Conservation (phyloP, 1,140 invertebrate genomes). For the Bicyclus anynana region DNA sequence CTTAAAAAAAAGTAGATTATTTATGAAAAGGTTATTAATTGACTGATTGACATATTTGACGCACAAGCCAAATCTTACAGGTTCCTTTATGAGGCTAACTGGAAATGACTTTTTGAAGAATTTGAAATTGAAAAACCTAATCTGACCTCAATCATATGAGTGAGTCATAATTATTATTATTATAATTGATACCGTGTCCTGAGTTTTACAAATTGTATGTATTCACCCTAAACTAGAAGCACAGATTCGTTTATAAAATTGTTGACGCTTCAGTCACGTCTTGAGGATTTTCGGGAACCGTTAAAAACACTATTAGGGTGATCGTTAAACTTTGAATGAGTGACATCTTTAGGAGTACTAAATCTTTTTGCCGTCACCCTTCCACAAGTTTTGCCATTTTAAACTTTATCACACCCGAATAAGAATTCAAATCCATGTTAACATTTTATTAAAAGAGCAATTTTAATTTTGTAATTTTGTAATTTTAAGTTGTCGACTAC, state of each 20-base stretch:
- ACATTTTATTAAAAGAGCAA: slow-evolving; percentile 8
- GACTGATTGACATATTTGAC: no score
- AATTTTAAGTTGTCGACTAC: slow-evolving; percentile 53
- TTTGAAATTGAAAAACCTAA: no score
- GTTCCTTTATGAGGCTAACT: no score
- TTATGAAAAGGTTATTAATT: no score
- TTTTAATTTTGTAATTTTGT: slow-evolving; percentile 29
- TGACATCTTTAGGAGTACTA: slow-evolving; percentile 58
- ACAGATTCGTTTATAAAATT: slow-evolving; percentile 68
- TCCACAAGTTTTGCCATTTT: slow-evolving; percentile 1
- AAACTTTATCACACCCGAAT: slow-evolving; percentile 15
- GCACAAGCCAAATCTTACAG: no score
- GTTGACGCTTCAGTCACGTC: slow-evolving; percentile 71
- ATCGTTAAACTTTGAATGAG: slow-evolving; percentile 75
- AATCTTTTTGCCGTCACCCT: slow-evolving; percentile 15
- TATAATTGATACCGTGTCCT: no score
- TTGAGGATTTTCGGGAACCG: slow-evolving; percentile 70
- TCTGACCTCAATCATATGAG: no score
- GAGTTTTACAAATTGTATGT: background rate
- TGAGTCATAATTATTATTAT: no score
- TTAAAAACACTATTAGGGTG: slow-evolving; percentile 73
- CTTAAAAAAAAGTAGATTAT: no score
- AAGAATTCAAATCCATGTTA: slow-evolving; percentile 12
- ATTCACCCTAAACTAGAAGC: slow-evolving; percentile 24
- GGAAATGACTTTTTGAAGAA: no score